These are phyloP conservation scores for Amaurobius ferox DNA, from an alignment of 2,888 invertebrate species.

Conservation along the genomic window DNA sequence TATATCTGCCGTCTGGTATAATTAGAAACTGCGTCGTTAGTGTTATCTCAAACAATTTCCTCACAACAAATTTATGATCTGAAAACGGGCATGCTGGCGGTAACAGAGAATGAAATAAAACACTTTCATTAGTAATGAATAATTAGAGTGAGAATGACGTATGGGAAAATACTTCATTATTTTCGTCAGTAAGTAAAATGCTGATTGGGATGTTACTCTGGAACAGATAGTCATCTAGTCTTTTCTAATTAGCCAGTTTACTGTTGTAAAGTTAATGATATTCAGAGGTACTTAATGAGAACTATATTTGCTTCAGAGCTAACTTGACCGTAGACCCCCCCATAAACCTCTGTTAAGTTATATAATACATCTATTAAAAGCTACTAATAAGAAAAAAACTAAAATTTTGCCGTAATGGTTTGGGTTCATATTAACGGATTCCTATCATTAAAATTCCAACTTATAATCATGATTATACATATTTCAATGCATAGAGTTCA, in stretches of 20 bases:
- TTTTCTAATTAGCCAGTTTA: conserved; percentile 34
- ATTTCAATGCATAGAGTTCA: too few species aligned
- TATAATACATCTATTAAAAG: too few species aligned
- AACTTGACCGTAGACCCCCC: too few species aligned
- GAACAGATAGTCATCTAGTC: conserved; percentile 27
- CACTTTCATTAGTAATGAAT: conserved; percentile 37
- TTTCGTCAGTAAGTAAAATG: conserved; percentile 22
- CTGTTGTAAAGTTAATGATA: conserved; percentile 15
- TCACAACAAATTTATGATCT: conserved; percentile 33
- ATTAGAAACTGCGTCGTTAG: conserved; percentile 62
- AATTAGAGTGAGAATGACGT: conserved; percentile 25
- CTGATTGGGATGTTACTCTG: conserved; percentile 14
- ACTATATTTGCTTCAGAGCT: too few species aligned
- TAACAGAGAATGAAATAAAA: conserved; percentile 44
- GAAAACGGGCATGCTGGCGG: conserved; percentile 1
- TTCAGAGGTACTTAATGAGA: background rate
- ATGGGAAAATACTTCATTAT: conserved; percentile 37
- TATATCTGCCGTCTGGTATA: conserved; percentile 34
- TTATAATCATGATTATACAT: too few species aligned
- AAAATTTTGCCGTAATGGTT: too few species aligned
- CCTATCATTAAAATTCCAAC: too few species aligned
- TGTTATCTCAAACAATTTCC: conserved; percentile 44
- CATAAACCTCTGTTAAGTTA: too few species aligned
- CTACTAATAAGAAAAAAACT: too few species aligned
- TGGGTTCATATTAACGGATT: too few species aligned